Conservation (phyloP, 2,888 invertebrate genomes). For the Drosophila paramelanica region DNA sequence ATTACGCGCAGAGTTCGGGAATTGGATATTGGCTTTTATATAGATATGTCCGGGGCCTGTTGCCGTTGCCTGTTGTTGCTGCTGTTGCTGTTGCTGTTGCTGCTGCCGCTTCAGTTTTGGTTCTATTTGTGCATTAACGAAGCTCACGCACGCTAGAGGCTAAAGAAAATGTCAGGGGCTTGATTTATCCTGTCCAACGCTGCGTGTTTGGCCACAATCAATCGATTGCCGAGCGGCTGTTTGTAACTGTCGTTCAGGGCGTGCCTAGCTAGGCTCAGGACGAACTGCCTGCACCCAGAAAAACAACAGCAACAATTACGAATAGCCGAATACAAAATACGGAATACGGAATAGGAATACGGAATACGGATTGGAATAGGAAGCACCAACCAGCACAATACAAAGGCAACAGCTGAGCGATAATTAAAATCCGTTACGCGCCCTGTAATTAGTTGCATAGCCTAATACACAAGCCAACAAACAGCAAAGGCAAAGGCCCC, state of each 20-base stretch:
- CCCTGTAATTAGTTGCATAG: slow-evolving; percentile 78
- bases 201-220: slow-evolving; percentile 81
- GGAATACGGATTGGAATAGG: slow-evolving; percentile 15
- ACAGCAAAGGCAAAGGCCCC: neutral
- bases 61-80: slow-evolving; percentile 45
- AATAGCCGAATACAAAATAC: slow-evolving; percentile 32
- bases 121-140: slow-evolving; percentile 69
- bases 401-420: slow-evolving; percentile 75
- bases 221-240: slow-evolving; percentile 73
- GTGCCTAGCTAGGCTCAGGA: slow-evolving; percentile 67
- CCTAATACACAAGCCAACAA: slow-evolving; percentile 5
- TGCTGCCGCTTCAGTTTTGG: slow-evolving; percentile 28
- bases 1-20: slow-evolving; percentile 75
- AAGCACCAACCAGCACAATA: slow-evolving; percentile 1
- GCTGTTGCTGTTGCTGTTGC: slow-evolving; percentile 18
- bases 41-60: slow-evolving; percentile 61
- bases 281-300: slow-evolving; percentile 59
- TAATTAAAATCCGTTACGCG: slow-evolving; percentile 79
- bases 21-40: slow-evolving; percentile 80
- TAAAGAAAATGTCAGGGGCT: slow-evolving; percentile 74
- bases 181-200: slow-evolving; percentile 80
- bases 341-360: slow-evolving; percentile 12
- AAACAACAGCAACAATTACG: slow-evolving; percentile 54
- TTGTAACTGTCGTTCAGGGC: slow-evolving; percentile 80
- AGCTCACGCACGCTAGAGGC: slow-evolving; percentile 75